These are phyloP conservation scores for Archaeoteleia sp. DNA, from an alignment of 2,888 invertebrate species.

Conservation along the genomic window DNA sequence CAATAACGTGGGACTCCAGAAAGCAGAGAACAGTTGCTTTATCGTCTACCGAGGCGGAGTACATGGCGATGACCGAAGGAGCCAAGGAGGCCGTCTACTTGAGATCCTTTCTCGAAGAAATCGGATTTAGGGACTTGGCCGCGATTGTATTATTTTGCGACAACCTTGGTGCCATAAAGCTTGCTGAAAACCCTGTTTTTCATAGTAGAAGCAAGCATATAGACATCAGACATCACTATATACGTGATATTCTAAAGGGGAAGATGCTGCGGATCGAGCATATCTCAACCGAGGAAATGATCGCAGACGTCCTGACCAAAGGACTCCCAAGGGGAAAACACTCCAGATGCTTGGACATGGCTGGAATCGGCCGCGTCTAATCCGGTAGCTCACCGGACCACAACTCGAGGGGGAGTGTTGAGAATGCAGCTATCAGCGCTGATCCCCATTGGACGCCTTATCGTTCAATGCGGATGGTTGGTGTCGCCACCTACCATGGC, in stretches of 20 bases:
- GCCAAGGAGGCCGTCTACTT: constrained; percentile 32
- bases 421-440: too few species aligned
- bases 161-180: constrained; percentile 9
- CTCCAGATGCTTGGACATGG: too few species aligned
- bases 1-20: constrained; percentile 2
- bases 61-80: constrained; percentile 34
- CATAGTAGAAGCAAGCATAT: constrained; percentile 8
- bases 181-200: constrained; percentile 9
- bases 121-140: neutral
- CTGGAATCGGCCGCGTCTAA: too few species aligned
- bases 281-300: constrained; percentile 12
- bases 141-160: neutral
- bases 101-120: constrained; percentile 6
- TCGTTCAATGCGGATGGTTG: too few species aligned
- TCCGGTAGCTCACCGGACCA: too few species aligned
- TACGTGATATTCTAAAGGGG: neutral
- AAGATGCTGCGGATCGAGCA: neutral
- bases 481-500: too few species aligned
- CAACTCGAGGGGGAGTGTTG: too few species aligned
- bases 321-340: too few species aligned
- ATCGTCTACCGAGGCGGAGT: constrained; percentile 18
- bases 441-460: too few species aligned
- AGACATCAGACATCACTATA: constrained; percentile 5
- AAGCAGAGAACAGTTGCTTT: constrained; percentile 20
- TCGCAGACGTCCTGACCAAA: constrained; percentile 19